Conservation (phyloP, 2,797 vertebrate species). For the Sebastes wilsoni region DNA sequence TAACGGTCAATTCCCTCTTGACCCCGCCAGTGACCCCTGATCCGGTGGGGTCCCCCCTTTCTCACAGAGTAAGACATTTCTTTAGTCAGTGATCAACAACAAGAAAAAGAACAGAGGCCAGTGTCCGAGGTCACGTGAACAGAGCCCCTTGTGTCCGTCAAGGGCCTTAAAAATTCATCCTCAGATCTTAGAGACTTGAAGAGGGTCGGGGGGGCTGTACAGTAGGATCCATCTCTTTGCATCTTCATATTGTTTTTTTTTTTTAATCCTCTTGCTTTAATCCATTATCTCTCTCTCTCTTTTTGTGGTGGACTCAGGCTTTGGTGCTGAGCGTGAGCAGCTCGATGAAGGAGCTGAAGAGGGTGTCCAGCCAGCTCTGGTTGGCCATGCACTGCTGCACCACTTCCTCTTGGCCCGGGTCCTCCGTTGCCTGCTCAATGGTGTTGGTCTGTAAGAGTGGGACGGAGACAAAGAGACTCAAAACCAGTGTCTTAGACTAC, state of each 20-base stretch:
- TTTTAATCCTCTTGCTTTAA: slow-evolving; percentile 48
- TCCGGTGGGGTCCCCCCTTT: slow-evolving; percentile 36
- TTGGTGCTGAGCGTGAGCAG: slow-evolving; percentile 90
- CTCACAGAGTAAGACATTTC: slow-evolving; percentile 66
- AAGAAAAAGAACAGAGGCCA: slow-evolving; percentile 70
- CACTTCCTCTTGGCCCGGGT: slow-evolving; percentile 94
- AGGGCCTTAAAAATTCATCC: slow-evolving; percentile 69
- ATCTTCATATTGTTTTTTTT: slow-evolving; percentile 30
- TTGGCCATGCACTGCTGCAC: slow-evolving; percentile 97
- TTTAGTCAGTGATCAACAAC: slow-evolving; percentile 78
- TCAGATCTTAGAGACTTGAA: slow-evolving; percentile 68
- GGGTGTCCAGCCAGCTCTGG: slow-evolving; percentile 93
- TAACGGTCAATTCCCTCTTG: slow-evolving; percentile 43
- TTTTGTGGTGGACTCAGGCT: slow-evolving; percentile 67
- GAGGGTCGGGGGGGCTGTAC: slow-evolving; percentile 71
- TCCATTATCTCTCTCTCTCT: background rate
- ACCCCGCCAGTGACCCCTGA: slow-evolving; percentile 51
- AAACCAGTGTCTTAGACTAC: background rate
- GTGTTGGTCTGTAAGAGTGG: slow-evolving; percentile 85
- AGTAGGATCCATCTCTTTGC: slow-evolving; percentile 60
- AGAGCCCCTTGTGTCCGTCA: slow-evolving; percentile 60
- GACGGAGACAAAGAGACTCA: slow-evolving; percentile 12
- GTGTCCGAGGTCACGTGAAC: slow-evolving; percentile 68
- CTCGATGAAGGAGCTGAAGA: slow-evolving; percentile 93
- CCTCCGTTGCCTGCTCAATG: slow-evolving; percentile 92